Percentiles rank a stretch among this genome's conserved stretches.
These are phyloP conservation scores for Candoia aspera DNA, from an alignment of 2,113 vertebrate species.

Conservation along the genomic window DNA sequence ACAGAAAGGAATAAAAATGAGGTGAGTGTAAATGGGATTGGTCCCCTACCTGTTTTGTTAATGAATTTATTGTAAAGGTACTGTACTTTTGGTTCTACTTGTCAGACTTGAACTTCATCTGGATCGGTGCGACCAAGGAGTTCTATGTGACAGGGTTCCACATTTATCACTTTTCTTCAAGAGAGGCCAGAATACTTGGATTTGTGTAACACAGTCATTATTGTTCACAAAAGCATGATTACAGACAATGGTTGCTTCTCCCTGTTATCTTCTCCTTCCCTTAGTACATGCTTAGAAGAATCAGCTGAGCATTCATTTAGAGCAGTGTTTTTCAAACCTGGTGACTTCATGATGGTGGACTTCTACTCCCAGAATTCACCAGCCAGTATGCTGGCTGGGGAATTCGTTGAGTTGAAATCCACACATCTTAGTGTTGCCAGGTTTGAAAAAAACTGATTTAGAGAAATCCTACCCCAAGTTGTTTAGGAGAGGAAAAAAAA, in stretches of 20 bases:
- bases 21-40: background rate
- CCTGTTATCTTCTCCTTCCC: background rate
- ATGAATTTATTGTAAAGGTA: background rate
- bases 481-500: background rate
- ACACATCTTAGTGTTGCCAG: background rate
- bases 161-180: background rate
- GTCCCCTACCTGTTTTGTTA: background rate
- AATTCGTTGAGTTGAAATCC: background rate
- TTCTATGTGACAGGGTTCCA: background rate
- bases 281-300: background rate
- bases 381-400: background rate
- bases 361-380: no score
- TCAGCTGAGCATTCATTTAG: background rate
- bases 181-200: background rate
- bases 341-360: no score
- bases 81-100: background rate
- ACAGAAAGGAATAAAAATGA: background rate
- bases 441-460: background rate
- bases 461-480: background rate
- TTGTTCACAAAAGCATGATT: background rate
- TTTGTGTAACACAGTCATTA: background rate
- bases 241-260: background rate
- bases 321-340: background rate
- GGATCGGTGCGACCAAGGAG: background rate
- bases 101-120: background rate